Percentiles rank a stretch among this genome's conserved stretches.
phyloP scores from a whole-genome alignment of 2,797 vertebrate genomes.

The Bovichtus variegatus region DNA sequence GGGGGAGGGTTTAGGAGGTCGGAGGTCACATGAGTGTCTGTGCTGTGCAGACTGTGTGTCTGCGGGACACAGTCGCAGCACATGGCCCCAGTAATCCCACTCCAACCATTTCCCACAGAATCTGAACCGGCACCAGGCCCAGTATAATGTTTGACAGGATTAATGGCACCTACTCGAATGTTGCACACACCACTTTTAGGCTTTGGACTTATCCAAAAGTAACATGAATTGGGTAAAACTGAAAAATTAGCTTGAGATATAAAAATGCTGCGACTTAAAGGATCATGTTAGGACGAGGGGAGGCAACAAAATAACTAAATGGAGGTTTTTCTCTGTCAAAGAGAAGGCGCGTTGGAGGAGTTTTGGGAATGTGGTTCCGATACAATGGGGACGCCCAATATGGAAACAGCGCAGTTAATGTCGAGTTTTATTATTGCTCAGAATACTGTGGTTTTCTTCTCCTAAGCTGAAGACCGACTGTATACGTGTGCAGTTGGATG shows the following conservation, averaged over 20 bases:
- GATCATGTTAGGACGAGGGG: slow-evolving; percentile 24
- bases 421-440: slow-evolving; percentile 55
- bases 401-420: slow-evolving; percentile 34
- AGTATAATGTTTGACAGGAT: slow-evolving; percentile 65
- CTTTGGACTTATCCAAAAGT: slow-evolving; percentile 20
- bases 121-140: slow-evolving; percentile 45
- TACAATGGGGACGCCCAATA: slow-evolving; percentile 32
- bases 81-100: slow-evolving; percentile 78
- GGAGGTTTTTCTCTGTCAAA: slow-evolving; percentile 20
- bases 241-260: slow-evolving; percentile 3
- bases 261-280: slow-evolving; percentile 27
- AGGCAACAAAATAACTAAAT: slow-evolving; percentile 32
- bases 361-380: slow-evolving; percentile 48
- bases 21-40: slow-evolving; percentile 74
- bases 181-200: slow-evolving; percentile 54
- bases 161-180: slow-evolving; percentile 60
- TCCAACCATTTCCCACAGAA: slow-evolving; percentile 78
- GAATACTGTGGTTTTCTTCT: slow-evolving; percentile 58
- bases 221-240: slow-evolving; percentile 19
- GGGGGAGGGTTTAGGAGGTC: slow-evolving; percentile 66
- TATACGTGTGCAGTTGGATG: slow-evolving; percentile 47
- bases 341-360: slow-evolving; percentile 1
- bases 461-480: slow-evolving; percentile 47
- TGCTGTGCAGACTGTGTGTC: slow-evolving; percentile 83
- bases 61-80: slow-evolving; percentile 74